Percentiles rank a stretch among this genome's conserved stretches.
Evolutionary conservation across 2,113 vertebrate genomes (phyloP).

Genomic region (Oryctolagus cuniculus): DNA sequence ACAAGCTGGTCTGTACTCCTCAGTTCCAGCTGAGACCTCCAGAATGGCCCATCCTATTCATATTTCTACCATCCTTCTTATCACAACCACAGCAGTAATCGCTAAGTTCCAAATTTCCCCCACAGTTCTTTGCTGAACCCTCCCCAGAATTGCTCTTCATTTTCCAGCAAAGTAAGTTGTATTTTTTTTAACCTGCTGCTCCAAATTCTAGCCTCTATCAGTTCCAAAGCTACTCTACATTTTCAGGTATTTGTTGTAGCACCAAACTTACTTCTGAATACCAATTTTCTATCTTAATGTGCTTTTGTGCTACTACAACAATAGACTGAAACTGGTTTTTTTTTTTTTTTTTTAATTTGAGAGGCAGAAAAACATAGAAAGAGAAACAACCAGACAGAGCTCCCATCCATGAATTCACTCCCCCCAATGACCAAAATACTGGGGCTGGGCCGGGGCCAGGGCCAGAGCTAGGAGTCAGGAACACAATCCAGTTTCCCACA

Average conservation of each 20-base stretch:
- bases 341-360: too few relatives aligned
- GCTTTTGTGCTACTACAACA: background rate
- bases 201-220: background rate
- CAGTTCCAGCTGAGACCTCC: background rate
- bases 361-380: too few relatives aligned
- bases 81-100: background rate
- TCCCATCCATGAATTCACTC: too few relatives aligned
- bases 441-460: too few relatives aligned
- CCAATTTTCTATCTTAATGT: background rate
- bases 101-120: background rate
- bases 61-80: background rate
- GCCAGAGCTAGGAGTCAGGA: too few relatives aligned
- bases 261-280: background rate
- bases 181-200: background rate
- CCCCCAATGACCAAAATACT: too few relatives aligned
- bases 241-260: background rate
- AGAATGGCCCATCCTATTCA: background rate
- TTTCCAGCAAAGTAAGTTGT: background rate
- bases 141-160: background rate
- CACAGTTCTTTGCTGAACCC: background rate
- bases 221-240: background rate
- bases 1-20: background rate
- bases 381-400: too few relatives aligned
- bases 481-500: too few relatives aligned
- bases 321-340: background rate